Base-by-base conservation (phyloP, 2,888 invertebrate genomes). In the Eristalinus sepulchralis region DNA sequence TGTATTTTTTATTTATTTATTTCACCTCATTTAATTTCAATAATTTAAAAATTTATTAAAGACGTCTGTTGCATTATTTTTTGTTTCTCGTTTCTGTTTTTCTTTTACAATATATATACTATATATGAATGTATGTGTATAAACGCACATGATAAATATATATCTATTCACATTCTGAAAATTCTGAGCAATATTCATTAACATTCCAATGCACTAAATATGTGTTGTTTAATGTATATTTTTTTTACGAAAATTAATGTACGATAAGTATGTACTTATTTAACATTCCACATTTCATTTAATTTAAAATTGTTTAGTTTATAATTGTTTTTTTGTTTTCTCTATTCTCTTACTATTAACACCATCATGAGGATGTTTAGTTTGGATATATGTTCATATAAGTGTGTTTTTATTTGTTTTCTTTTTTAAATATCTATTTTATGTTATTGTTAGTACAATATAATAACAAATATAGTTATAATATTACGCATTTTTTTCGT, bases 1-100 rank as follows among this genome's bases (percentile, higher is more conserved):
- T 22, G 34, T 59, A 70, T 82, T 67, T 71, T 53, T 63, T 63
- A 79, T 87, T 83, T 83, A 80, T 87, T 87, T 83, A 83, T 87
- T 83, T 76, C 47, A 70, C 47, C 78, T 87, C 72, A 87, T 83
- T 83, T 76, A 87, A 87, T 64, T 76, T 76, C 80, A 75, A 79
- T 83, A 87, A 87, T 76, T 87, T 87, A 83, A 87, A 87, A 87
- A 83, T 87, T 87, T 83, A 87, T 79, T 87, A 80, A 86, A 83
- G 75, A 47, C 47, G 17, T 17, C 47, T 47, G 47, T 47, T 47
- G 47, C 47, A 47, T 47, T 47, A 27, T n/a, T 47, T 5, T 17
- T 17, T 47, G 39, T 78, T 81, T 73, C 67, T 73, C 39, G 39
- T 68, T 66, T 57, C 22, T 72, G 60, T 62, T 68, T 72, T 76